A percentile compares a stretch with the other conserved stretches of the same genome.
Conservation (phyloP, 2,888 invertebrate species). For the Rhagonycha lutea region DNA sequence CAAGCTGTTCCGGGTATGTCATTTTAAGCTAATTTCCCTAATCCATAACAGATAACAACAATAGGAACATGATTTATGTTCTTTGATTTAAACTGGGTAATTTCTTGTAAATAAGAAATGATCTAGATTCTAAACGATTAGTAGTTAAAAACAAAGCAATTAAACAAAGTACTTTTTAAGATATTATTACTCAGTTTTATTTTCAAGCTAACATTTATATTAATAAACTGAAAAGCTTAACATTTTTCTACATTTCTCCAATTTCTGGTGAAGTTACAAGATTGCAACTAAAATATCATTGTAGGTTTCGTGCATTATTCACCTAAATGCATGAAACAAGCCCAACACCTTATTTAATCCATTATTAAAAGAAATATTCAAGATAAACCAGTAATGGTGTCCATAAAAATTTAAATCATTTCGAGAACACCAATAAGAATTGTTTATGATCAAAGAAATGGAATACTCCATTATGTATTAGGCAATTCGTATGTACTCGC, state of each 20-base stretch:
- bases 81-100: no score
- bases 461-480: constrained; percentile 5
- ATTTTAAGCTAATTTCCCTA: no score
- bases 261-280: background rate
- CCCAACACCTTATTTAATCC: background rate
- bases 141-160: no score
- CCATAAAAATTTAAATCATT: background rate
- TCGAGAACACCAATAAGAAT: background rate
- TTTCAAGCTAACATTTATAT: no score
- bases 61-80: no score
- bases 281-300: background rate
- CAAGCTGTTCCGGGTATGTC: no score
- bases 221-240: no score
- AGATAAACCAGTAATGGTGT: background rate
- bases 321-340: background rate
- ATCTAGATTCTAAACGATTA: no score
- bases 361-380: background rate
- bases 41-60: no score
- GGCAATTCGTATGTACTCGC: constrained; percentile 14
- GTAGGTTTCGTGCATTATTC: background rate
- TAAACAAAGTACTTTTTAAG: no score
- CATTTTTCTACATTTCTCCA: background rate
- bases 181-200: no score
- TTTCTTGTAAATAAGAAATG: no score
- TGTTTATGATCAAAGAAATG: constrained; percentile 1